Base-by-base conservation (phyloP, 2,888 invertebrate species). In the Pristionchus arcanus region DNA sequence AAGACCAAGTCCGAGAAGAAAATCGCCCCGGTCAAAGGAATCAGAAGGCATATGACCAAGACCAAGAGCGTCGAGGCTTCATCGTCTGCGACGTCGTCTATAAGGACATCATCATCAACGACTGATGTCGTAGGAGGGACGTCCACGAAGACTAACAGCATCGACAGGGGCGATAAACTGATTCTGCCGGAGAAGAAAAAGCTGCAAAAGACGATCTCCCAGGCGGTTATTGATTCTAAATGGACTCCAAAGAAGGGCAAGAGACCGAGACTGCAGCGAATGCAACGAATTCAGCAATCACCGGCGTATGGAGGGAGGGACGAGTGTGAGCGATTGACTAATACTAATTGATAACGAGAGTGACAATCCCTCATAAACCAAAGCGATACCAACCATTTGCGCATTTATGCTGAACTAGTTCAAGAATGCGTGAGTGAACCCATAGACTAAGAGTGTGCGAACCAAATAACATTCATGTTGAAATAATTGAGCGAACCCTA, bases 21-120 rank as follows among this genome's bases (percentile, higher is more conserved):
- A 25, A 77, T 42, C 2, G 34, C 21, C n/a, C 21, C 21, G 7
- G 77, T 42, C 0, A 81, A 81, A 25, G 77, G 77, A 7, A 21
- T 77, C 25, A 25, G 84, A 31, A 15, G 31, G 21, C 53, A 55
- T 2, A 84, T 84, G 84, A 55, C 55, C 19, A 84, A 84, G 84
- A 84, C 84, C 21, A 84, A 84, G 21, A 55, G 55, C 1, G 59
- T 84, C n/a, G 84, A 84, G 21, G 84, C 49, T 34, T 84, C 84
- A 13, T 86, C 86, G 13, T 86, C 86, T 2, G 53, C 86, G n/a
- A 66, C 63, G 15, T 86, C 86, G 11, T 86, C 86, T 16, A 63
- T 86, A 25, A 63, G 34, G 66, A 86, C 86, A 15, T 63, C 66
- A 13, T 66, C 86, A 0, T 86, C 86, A 2, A 66, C 37, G 16